A percentile compares a stretch with the other conserved stretches of the same genome.
Evolutionary conservation across 2,797 vertebrate species (phyloP).

Genomic region (Syngnathus rostellatus): DNA sequence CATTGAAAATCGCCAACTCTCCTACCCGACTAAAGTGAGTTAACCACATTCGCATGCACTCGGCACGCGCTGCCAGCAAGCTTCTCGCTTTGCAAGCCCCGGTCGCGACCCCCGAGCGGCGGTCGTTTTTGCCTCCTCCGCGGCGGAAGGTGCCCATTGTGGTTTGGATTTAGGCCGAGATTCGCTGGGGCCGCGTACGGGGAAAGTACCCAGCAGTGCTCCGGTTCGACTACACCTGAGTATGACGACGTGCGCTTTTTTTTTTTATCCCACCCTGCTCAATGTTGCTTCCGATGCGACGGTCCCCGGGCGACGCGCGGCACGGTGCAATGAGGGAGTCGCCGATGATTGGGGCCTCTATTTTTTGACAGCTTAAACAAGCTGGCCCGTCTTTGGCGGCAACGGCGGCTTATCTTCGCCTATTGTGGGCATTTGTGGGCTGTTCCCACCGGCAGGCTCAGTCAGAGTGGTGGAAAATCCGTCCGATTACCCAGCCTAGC

Average conservation of each 20-base stretch:
- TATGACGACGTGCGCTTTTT: not conserved
- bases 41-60: constrained; percentile 23
- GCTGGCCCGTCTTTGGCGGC: too few species aligned
- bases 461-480: not conserved
- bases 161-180: constrained; percentile 68
- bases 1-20: constrained; percentile 64
- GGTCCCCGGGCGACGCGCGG: constrained; percentile 16
- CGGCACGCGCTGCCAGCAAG: not conserved
- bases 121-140: constrained; percentile 44
- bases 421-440: too few species aligned
- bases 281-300: not conserved
- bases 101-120: constrained; percentile 17
- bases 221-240: not conserved
- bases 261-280: too few species aligned
- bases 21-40: constrained; percentile 70
- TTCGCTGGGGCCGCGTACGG: constrained; percentile 25
- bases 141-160: constrained; percentile 71
- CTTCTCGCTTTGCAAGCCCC: not conserved
- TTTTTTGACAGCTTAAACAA: not conserved
- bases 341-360: not conserved
- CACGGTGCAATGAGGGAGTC: constrained; percentile 5
- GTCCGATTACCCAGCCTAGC: not conserved
- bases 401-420: too few species aligned
- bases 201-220: constrained; percentile 14
- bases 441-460: too few species aligned